Evolutionary conservation across 30 jellyfish, hydroid and myxozoan species (phyloP).

Genomic region (Aurelia sp.): DNA sequence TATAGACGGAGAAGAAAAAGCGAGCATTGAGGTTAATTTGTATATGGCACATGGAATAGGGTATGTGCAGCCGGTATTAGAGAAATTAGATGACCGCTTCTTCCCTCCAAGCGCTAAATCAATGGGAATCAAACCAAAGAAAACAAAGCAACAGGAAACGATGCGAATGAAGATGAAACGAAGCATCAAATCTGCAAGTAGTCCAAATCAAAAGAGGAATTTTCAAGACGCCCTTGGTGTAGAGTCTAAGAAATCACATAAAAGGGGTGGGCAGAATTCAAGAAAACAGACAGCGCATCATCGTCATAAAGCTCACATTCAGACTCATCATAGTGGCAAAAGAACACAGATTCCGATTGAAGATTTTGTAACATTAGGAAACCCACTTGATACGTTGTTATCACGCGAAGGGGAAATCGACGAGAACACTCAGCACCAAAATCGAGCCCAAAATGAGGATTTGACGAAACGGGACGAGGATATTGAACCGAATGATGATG

Average conservation of each 20-base stretch:
- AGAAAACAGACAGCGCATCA: no score
- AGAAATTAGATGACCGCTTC: not conserved
- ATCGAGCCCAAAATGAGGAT: no score
- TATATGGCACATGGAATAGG: constrained; percentile 88
- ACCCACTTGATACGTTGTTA: no score
- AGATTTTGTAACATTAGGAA: no score
- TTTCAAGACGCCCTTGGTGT: not conserved
- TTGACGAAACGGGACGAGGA: constrained; percentile 1
- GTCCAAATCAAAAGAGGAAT: not conserved
- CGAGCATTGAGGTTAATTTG: constrained; percentile 71
- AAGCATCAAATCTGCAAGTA: not conserved
- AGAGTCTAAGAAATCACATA: no score
- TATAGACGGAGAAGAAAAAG: constrained; percentile 74
- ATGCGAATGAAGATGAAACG: not conserved
- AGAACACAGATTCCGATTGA: no score
- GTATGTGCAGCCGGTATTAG: constrained; percentile 8
- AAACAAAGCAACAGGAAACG: not conserved
- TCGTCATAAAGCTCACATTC: no score
- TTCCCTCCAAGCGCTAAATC: no score
- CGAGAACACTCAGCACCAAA: no score
- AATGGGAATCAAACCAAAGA: not conserved
- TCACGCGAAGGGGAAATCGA: no score
- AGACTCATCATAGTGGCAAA: no score
- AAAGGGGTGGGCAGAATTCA: no score
- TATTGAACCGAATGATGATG: constrained; percentile 34